Percentiles rank a stretch among this genome's conserved stretches.
Evolutionary conservation across 2,797 vertebrate species (phyloP).

Genomic region (Poeciliopsis presidionis): DNA sequence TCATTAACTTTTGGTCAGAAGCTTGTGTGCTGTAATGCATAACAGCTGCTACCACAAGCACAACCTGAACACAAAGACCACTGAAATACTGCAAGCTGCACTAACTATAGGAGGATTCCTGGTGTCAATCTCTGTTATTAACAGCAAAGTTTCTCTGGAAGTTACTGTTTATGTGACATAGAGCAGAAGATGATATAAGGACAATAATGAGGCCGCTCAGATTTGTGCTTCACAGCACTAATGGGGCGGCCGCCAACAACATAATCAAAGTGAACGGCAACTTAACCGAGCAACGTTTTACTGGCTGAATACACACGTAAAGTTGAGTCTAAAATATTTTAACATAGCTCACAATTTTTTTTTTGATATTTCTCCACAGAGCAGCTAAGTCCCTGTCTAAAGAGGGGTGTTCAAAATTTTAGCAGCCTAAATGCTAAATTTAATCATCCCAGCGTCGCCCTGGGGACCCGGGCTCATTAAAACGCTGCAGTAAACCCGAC

Average conservation of each 20-base stretch:
- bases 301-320: not conserved
- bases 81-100: no score
- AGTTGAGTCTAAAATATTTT: slow-evolving; percentile 12
- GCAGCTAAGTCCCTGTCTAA: slow-evolving; percentile 36
- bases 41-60: not conserved
- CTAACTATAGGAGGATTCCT: not conserved
- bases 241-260: not conserved
- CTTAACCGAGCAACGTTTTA: not conserved
- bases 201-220: not conserved
- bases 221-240: not conserved
- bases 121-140: not conserved
- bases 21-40: not conserved
- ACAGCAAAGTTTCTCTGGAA: not conserved
- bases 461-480: slow-evolving; percentile 64
- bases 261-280: not conserved
- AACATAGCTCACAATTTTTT: not conserved
- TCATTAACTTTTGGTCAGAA: not conserved
- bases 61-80: no score
- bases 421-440: slow-evolving; percentile 59
- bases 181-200: not conserved
- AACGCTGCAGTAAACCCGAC: slow-evolving; percentile 60
- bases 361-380: not conserved
- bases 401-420: slow-evolving; percentile 41
- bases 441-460: slow-evolving; percentile 61
- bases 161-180: not conserved